Percentiles rank a stretch among this genome's conserved stretches.
phyloP scores from a whole-genome alignment of 2,797 vertebrate genomes.

The Momotus momota region DNA sequence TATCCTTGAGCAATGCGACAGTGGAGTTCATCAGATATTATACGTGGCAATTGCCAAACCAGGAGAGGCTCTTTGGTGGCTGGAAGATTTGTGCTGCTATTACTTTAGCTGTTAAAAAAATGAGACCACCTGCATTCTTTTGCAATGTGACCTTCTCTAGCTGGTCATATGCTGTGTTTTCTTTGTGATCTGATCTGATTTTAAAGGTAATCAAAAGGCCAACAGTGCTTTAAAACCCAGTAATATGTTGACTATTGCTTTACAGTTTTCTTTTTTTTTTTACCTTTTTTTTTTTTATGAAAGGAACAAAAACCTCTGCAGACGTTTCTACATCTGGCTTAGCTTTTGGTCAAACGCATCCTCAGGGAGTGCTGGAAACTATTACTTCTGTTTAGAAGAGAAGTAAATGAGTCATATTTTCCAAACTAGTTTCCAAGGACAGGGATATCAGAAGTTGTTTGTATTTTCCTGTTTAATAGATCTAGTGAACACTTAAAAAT shows the following conservation, averaged over 20 bases:
- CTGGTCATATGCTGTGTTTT: slow-evolving; percentile 24
- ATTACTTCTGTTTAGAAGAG: slow-evolving; percentile 20
- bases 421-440: slow-evolving; percentile 2
- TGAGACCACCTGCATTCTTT: slow-evolving; percentile 44
- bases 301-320: not conserved
- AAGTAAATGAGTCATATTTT: slow-evolving; percentile 30
- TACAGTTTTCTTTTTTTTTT: not conserved
- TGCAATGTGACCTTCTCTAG: slow-evolving; percentile 54
- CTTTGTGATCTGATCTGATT: slow-evolving; percentile 50
- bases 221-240: slow-evolving; percentile 42
- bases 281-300: not conserved
- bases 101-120: slow-evolving; percentile 38
- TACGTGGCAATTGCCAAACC: slow-evolving; percentile 33
- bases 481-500: not conserved
- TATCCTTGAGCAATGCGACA: slow-evolving; percentile 25
- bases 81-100: slow-evolving; percentile 57
- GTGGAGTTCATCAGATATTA: slow-evolving; percentile 32
- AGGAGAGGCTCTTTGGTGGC: slow-evolving; percentile 42
- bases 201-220: slow-evolving; percentile 51
- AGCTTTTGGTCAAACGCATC: not conserved
- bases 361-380: slow-evolving; percentile 36
- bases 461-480: not conserved
- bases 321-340: not conserved
- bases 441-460: not conserved
- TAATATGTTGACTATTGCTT: slow-evolving; percentile 20